These are phyloP conservation scores for Diplodus puntazzo DNA, from an alignment of 2,797 vertebrate genomes.

Conservation along the genomic window DNA sequence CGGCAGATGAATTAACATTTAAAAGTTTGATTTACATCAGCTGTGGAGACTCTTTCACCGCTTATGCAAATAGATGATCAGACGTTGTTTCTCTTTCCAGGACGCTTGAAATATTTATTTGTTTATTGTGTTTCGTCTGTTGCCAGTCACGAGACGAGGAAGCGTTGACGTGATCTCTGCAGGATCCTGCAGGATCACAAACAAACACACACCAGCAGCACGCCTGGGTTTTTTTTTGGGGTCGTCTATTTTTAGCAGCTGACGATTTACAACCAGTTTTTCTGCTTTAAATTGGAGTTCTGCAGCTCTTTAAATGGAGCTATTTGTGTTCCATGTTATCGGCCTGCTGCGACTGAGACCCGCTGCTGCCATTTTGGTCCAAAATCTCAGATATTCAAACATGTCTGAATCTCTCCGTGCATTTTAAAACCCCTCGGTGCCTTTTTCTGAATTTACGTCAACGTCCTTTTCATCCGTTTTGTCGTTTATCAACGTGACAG, in stretches of 20 bases:
- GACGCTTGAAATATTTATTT: slow-evolving; percentile 13
- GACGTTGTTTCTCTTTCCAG: neutral
- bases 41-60: neutral
- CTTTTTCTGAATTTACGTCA: slow-evolving; percentile 25
- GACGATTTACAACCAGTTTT: slow-evolving; percentile 31
- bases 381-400: slow-evolving; percentile 52
- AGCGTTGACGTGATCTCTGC: slow-evolving; percentile 2
- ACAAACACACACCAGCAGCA: neutral
- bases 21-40: neutral
- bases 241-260: slow-evolving; percentile 25
- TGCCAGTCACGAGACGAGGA: neutral
- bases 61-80: neutral
- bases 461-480: slow-evolving; percentile 36
- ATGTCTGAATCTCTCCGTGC: slow-evolving; percentile 22
- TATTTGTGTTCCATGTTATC: slow-evolving; percentile 18
- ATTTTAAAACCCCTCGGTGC: slow-evolving; percentile 10
- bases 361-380: slow-evolving; percentile 39
- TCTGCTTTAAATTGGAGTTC: slow-evolving; percentile 7
- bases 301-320: neutral
- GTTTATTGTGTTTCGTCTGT: neutral
- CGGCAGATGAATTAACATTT: neutral
- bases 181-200: no score
- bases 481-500: slow-evolving; percentile 66
- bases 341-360: neutral
- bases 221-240: slow-evolving; percentile 9